Conservation (phyloP, 2,888 invertebrate species). For the Salpingus planirostris region DNA sequence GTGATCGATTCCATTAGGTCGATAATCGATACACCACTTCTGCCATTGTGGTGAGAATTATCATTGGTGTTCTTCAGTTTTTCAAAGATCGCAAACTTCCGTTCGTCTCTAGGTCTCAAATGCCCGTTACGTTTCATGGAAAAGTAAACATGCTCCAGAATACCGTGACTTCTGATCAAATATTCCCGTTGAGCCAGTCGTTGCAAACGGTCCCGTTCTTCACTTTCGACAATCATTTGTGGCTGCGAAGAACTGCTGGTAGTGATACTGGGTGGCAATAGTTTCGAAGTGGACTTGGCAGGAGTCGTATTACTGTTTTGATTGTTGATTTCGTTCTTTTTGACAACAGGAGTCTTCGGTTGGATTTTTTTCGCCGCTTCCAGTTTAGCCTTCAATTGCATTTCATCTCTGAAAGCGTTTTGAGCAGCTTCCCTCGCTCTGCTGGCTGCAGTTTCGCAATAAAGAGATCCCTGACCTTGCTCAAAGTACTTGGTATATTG, state of each 20-base stretch:
- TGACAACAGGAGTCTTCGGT: slow-evolving; percentile 1
- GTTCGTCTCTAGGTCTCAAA: slow-evolving; percentile 54
- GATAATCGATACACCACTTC: slow-evolving; percentile 31
- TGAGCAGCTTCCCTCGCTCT: slow-evolving; percentile 69
- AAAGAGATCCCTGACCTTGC: slow-evolving; percentile 64
- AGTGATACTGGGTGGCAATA: not conserved
- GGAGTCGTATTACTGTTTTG: not conserved
- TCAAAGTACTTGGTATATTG: slow-evolving; percentile 61
- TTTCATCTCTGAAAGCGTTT: slow-evolving; percentile 59
- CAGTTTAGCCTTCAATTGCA: slow-evolving; percentile 50
- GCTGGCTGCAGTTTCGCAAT: slow-evolving; percentile 67
- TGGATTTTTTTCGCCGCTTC: slow-evolving; percentile 49
- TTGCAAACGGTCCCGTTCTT: slow-evolving; percentile 62
- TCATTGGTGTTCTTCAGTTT: slow-evolving; percentile 31
- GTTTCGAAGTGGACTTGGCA: not conserved
- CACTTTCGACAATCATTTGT: slow-evolving; percentile 57
- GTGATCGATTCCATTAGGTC: slow-evolving; percentile 35
- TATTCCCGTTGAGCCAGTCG: slow-evolving; percentile 59
- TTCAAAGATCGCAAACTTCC: slow-evolving; percentile 55
- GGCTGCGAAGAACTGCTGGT: slow-evolving; percentile 51
- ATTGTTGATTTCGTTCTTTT: slow-evolving; percentile 5
- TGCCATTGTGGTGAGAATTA: slow-evolving; percentile 19
- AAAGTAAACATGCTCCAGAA: slow-evolving; percentile 59
- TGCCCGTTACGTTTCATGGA: slow-evolving; percentile 61
- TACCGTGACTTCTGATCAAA: slow-evolving; percentile 59